These are phyloP conservation scores for Ctenodactylus gundi DNA, from an alignment of 2,113 vertebrate species.

Conservation along the genomic window DNA sequence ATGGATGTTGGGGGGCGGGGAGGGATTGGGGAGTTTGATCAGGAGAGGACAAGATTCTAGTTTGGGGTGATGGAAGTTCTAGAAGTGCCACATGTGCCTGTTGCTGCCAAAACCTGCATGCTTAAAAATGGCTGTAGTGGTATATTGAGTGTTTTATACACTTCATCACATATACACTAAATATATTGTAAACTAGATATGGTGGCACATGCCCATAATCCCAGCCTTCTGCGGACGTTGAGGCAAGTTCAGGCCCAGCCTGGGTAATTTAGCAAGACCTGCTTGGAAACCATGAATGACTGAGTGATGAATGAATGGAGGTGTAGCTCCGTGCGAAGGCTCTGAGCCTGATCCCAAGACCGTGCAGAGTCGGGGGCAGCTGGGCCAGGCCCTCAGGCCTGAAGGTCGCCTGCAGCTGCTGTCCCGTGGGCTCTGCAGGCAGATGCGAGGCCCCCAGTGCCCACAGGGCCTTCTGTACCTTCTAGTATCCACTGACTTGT, in stretches of 20 bases:
- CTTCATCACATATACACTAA: not conserved
- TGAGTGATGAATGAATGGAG: too few species aligned
- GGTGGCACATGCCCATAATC: not conserved
- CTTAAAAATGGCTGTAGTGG: not conserved
- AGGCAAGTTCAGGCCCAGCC: not conserved
- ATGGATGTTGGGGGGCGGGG: too few species aligned
- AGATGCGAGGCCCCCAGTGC: not conserved
- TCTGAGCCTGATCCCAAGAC: not conserved
- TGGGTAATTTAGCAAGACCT: not conserved
- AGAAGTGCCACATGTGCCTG: not conserved
- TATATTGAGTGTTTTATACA: not conserved
- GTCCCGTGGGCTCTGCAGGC: not conserved
- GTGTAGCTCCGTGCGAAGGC: not conserved
- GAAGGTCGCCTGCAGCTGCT: not conserved
- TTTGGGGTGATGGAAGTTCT: not conserved
- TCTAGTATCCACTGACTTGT: not conserved
- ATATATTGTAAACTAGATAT: not conserved
- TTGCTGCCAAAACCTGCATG: not conserved
- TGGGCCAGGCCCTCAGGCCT: not conserved
- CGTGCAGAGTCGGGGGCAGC: too few species aligned
- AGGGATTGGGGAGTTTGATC: not conserved
- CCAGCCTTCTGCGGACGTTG: not conserved
- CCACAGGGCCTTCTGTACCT: not conserved
- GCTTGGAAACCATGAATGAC: not conserved
- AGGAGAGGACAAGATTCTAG: not conserved